Evolutionary conservation across 2,888 invertebrate genomes (phyloP).

Genomic region (Xestia ashworthii): DNA sequence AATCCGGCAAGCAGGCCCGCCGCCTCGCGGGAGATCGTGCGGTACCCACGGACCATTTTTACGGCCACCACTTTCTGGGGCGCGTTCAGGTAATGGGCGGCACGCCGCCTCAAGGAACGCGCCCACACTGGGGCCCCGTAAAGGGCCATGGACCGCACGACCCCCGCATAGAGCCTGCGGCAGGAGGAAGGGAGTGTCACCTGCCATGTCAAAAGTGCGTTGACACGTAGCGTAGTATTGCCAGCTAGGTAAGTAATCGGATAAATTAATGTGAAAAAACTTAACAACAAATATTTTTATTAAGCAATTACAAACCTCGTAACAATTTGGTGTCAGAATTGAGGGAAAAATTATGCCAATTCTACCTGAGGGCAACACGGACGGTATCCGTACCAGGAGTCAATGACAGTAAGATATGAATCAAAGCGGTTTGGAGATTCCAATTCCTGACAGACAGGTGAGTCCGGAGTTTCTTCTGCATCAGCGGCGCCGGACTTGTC

Average conservation of each 20-base stretch:
- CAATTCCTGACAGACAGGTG: neutral
- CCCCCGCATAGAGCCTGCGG: too few species aligned
- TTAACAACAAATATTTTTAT: neutral
- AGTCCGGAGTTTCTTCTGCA: neutral
- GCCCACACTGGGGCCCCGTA: too few species aligned
- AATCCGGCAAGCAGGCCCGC: too few species aligned
- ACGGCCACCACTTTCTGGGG: too few species aligned
- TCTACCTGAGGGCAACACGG: neutral
- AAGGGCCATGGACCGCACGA: too few species aligned
- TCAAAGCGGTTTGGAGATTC: neutral
- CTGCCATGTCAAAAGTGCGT: conserved; percentile 34
- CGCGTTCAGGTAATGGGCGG: too few species aligned
- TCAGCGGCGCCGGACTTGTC: neutral
- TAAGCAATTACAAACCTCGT: neutral
- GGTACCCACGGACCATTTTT: too few species aligned
- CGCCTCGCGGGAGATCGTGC: too few species aligned
- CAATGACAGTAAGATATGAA: neutral
- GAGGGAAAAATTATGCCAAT: neutral
- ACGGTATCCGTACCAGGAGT: too few species aligned
- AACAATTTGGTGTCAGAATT: neutral
- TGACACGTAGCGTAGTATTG: conserved; percentile 30
- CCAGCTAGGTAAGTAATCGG: neutral
- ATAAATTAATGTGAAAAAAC: neutral
- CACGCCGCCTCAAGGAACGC: too few species aligned
- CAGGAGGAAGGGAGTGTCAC: conserved; percentile 50